phyloP scores from a whole-genome alignment of 2,888 invertebrate genomes.

The Tetheella fluctuosa region DNA sequence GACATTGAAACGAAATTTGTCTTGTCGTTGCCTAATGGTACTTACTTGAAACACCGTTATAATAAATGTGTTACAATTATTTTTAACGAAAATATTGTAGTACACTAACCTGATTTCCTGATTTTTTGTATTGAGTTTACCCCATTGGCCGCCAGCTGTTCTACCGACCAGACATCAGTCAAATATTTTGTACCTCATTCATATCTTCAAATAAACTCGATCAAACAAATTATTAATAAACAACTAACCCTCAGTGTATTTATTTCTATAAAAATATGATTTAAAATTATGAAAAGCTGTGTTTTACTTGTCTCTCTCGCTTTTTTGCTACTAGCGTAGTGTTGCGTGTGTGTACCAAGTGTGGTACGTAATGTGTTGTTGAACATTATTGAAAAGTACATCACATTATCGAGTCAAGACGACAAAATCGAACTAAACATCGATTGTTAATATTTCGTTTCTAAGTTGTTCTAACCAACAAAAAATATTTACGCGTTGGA shows the following conservation, averaged over 20 bases:
- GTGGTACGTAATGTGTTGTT: too few species aligned
- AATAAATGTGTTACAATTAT: too few species aligned
- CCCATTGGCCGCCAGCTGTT: slow-evolving; percentile 35
- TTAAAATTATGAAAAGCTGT: neutral
- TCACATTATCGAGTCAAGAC: too few species aligned
- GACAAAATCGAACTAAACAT: too few species aligned
- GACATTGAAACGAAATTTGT: too few species aligned
- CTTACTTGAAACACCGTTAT: neutral
- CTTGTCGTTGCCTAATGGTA: too few species aligned
- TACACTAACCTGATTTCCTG: slow-evolving; percentile 55
- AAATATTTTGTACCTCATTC: neutral
- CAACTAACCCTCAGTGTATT: neutral
- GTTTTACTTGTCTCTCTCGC: neutral
- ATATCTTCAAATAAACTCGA: neutral
- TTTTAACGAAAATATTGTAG: slow-evolving; percentile 23
- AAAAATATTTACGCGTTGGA: too few species aligned
- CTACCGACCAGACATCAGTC: neutral
- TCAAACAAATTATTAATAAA: neutral
- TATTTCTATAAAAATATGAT: neutral
- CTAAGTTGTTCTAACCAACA: too few species aligned
- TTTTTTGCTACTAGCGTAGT: neutral
- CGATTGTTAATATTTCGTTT: too few species aligned
- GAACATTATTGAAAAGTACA: too few species aligned
- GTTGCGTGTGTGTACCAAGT: too few species aligned
- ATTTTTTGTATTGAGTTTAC: slow-evolving; percentile 32